Evolutionary conservation across 2,888 invertebrate genomes (phyloP).

Genomic region (Nephrotoma appendiculata): DNA sequence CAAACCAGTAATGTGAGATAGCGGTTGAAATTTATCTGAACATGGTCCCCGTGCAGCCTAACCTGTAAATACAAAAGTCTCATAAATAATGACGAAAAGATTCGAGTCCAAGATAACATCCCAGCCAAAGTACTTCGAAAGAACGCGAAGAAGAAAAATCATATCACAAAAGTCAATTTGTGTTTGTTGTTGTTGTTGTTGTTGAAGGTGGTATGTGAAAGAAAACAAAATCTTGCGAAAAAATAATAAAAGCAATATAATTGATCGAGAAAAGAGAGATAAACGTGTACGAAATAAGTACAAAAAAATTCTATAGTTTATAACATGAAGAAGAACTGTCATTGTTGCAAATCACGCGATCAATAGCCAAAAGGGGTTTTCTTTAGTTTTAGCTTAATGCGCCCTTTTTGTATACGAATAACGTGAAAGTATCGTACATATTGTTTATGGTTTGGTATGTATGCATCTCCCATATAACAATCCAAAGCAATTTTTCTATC

Average conservation of each 20-base stretch:
- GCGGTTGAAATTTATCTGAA: too few relatives aligned
- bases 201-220: slow-evolving; percentile 3
- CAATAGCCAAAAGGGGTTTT: slow-evolving; percentile 1
- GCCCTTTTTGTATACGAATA: not conserved
- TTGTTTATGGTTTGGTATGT: not conserved
- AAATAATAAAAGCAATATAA: not conserved
- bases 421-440: not conserved
- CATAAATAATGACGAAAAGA: too few relatives aligned
- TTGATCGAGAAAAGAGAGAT: not conserved
- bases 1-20: too few relatives aligned
- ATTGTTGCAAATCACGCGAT: slow-evolving; percentile 3
- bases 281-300: not conserved
- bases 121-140: not conserved
- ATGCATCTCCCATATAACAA: not conserved
- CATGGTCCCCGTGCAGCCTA: too few relatives aligned
- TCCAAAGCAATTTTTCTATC: not conserved
- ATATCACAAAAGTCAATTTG: not conserved
- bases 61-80: too few relatives aligned
- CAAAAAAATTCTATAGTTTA: not conserved
- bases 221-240: not conserved
- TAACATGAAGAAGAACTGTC: not conserved
- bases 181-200: not conserved
- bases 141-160: not conserved
- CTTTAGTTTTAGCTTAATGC: not conserved
- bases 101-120: too few relatives aligned